Base-by-base conservation (phyloP, 37 sponge, comb jelly and placozoan genomes). In the Spongilla lacustris region DNA sequence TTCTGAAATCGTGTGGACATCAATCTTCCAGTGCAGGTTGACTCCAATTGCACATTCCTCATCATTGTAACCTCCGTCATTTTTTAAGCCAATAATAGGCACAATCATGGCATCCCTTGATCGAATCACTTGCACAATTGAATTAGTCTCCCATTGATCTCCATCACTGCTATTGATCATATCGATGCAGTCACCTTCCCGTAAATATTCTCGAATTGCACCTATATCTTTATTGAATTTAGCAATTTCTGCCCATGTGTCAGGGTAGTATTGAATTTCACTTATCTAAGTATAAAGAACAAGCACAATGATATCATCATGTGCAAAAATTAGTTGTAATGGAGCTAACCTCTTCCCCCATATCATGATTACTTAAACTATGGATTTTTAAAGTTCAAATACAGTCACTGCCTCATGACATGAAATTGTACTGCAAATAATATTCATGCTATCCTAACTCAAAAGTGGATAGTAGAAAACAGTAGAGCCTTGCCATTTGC, bases 111-210 rank as follows among this genome's bases (percentile, higher is more conserved):
- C 91, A n/a, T 81, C 76, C 73, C 28, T 46, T 21, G 91, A 91
- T 4, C 91, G 76, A 29, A 91, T 91, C 21, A 87, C 76, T 66
- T 91, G 91, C 5, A 69, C 83, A 1, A 91, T 68, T 10, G 91
- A 86, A 36, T 81, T 67, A 29, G 86, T 71, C 30, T 67, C 80
- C 21, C 23, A 11, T 0, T 58, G 81, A 22, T 84, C 69, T 35
- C 84, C 84, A 82, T 91, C 91, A 13, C 77, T 68, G 32, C 41
- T 86, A 22, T n/a, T 86, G n/a, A 80, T 78, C 91, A 91, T 91
- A 67, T 86, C 87, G 36, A 82, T 91, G 75, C 91, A 91, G 66
- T 91, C 91, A 25, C 91, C 91, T 69, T 79, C 76, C 25, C 87
- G 50, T 26, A 91, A 41, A 73, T 87, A 91, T 49, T 88, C 67